phyloP scores from a whole-genome alignment of 2,797 vertebrate genomes.

The Xyrichtys novacula region DNA sequence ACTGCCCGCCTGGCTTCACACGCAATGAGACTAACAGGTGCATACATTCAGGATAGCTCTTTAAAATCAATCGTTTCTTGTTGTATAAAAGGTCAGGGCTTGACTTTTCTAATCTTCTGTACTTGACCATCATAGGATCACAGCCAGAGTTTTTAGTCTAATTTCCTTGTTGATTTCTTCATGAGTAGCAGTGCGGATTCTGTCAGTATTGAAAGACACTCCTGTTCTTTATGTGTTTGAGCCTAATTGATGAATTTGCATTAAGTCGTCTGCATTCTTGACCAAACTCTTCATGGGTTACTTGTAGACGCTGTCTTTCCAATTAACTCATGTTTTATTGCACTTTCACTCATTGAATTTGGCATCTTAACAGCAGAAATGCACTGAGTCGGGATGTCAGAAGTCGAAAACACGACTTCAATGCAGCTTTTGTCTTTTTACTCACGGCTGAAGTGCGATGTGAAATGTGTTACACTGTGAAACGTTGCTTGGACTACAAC shows the following conservation, averaged over 20 bases:
- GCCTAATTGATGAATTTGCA: constrained; percentile 50
- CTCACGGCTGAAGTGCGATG: no score
- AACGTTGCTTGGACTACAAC: no score
- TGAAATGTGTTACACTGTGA: no score
- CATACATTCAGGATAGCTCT: background rate
- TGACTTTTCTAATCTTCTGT: background rate
- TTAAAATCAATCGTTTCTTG: background rate
- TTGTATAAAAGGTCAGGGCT: background rate
- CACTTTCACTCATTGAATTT: no score
- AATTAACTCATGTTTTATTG: no score
- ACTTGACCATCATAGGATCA: constrained; percentile 2
- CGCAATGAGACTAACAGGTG: constrained; percentile 93
- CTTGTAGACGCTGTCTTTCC: no score
- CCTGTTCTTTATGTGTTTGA: constrained; percentile 32
- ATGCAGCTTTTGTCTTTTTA: no score
- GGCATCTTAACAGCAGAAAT: no score
- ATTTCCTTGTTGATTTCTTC: constrained; percentile 4
- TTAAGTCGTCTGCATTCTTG: constrained; percentile 60
- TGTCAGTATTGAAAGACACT: constrained; percentile 25
- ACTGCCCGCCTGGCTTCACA: constrained; percentile 95
- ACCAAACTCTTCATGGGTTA: constrained; percentile 24
- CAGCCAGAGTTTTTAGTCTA: constrained; percentile 3
- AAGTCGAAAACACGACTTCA: no score
- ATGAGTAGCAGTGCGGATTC: constrained; percentile 22
- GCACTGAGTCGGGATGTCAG: no score